Evolutionary conservation across 2,888 invertebrate species (phyloP), one percentile per base, ranked within the genome.

Genomic region (Lepidonotus clava): DNA sequence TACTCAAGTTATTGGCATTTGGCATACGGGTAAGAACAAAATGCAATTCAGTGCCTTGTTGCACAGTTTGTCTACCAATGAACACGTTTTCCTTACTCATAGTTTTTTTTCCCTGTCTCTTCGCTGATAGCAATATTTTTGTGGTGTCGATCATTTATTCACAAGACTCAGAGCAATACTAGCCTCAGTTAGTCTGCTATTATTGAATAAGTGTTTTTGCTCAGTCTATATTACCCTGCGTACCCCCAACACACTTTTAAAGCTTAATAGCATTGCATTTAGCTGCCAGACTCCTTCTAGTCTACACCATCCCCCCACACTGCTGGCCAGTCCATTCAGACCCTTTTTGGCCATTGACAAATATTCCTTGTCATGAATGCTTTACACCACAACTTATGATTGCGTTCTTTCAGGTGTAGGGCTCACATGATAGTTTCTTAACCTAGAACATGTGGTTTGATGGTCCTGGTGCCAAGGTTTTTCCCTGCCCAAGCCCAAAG

Each of bases 1-100:
- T 98, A 95, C 97, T 99, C 96, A 99, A 99, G 97, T 98, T 99
- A 95, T 96, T 98, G 96, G 99, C 99, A 95, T 99, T 98, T 95
- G 99, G 99, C 96, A 97, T 98, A 95, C 97, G 98, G 98, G 99
- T 99, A 84, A 87, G 88, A 34, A 51, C 34, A 38, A 14, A n/a
- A 76, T 38, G 76, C 61, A 76, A 40, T 76, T 40, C 36, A 14
- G 80, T 46, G 80, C 80, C 38, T 40, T 76, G 76, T 24, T 76
- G 76, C 76, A 76, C 76, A 76, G 38, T 76, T 76, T 76, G 76
- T 76, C 76, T 76, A 76, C 76, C 76, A 76, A 76, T 38, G 21
- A 76, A 76, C 40, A 76, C 76, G 36, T 28, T 80, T 80, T 71
- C n/a, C 71, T 71, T 71, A 34, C 66, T 71, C n/a, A 38, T 71